Conservation (phyloP, 2,888 invertebrate genomes). For the Hypomecis atomaria region DNA sequence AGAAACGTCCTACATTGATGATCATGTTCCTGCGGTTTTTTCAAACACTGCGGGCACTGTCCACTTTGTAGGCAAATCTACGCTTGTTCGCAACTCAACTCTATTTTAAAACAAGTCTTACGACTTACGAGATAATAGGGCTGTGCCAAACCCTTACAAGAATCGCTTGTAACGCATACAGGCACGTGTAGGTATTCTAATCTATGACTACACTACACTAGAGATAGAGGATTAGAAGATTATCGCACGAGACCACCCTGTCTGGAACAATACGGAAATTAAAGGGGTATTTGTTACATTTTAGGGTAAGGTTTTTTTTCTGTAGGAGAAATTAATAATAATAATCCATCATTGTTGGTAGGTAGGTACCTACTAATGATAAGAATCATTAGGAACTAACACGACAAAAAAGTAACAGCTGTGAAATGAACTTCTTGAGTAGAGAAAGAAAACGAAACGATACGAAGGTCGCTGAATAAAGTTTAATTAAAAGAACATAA, state of each 20-base stretch:
- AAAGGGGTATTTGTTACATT: constrained; percentile 3
- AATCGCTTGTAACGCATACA: constrained; percentile 14
- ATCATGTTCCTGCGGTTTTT: too few species aligned
- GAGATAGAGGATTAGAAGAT: constrained; percentile 25
- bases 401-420: too few species aligned
- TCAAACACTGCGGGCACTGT: too few species aligned
- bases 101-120: background rate
- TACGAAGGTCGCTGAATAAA: too few species aligned
- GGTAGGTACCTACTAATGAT: too few species aligned
- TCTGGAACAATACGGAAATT: constrained; percentile 8
- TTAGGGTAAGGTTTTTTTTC: background rate
- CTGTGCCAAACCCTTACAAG: constrained; percentile 31
- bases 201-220: constrained; percentile 13
- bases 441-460: too few species aligned
- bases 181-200: constrained; percentile 27
- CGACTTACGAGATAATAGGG: constrained; percentile 23
- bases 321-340: background rate
- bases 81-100: constrained; percentile 1
- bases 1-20: too few species aligned
- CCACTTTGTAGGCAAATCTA: too few species aligned
- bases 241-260: constrained; percentile 16
- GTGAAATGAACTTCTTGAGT: too few species aligned
- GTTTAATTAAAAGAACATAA: too few species aligned
- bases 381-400: too few species aligned
- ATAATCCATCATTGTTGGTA: too few species aligned